Conservation (phyloP, 2,888 invertebrate genomes). For the Carpatolechia fugitivella region DNA sequence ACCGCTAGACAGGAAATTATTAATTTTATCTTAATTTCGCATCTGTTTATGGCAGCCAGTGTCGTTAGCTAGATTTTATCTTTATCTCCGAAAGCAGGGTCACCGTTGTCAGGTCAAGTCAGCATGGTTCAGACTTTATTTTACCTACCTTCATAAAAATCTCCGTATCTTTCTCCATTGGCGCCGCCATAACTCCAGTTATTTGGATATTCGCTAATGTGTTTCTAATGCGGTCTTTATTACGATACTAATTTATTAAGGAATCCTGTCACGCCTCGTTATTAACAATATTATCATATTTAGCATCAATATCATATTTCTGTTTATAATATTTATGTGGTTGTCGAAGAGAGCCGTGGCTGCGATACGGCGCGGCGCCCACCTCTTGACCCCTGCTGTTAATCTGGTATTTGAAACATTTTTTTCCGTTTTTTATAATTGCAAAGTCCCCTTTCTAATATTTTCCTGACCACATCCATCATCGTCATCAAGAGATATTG, state of each 20-base stretch:
- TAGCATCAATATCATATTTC: conserved; percentile 13
- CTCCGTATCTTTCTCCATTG: not conserved
- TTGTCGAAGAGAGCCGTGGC: not conserved
- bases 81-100: no score
- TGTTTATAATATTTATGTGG: conserved; percentile 15
- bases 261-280: conserved; percentile 11
- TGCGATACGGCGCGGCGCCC: conserved; percentile 28
- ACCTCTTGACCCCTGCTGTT: conserved; percentile 34
- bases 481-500: not conserved
- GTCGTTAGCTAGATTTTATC: no score
- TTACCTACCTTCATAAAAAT: not conserved
- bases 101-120: not conserved
- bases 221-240: conserved; percentile 10
- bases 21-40: not conserved
- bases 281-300: conserved; percentile 16
- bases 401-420: conserved; percentile 6
- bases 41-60: not conserved
- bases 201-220: conserved; percentile 7
- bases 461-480: not conserved
- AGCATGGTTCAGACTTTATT: not conserved
- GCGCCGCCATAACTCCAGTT: conserved; percentile 5
- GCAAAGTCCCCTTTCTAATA: not conserved
- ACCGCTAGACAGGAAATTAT: not conserved
- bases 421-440: not conserved
- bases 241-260: conserved; percentile 13